Percentiles rank a stretch among this genome's conserved stretches.
These are phyloP conservation scores for Protonibea diacanthus DNA, from an alignment of 2,797 vertebrate genomes.

Conservation along the genomic window DNA sequence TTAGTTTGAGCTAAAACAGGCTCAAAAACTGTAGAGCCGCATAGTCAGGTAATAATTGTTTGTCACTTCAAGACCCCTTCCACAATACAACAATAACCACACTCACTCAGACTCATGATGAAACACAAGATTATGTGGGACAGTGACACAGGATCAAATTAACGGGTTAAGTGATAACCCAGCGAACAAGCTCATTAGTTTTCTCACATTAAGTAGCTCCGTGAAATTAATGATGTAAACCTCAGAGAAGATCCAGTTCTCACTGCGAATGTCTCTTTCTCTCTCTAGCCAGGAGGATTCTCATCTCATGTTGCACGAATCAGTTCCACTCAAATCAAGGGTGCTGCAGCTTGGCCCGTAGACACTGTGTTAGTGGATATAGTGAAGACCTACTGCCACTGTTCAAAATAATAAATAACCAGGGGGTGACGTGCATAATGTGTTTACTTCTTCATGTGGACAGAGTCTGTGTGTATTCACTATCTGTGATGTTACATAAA, in stretches of 20 bases:
- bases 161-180: not conserved
- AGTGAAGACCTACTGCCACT: slow-evolving; percentile 23
- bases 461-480: not conserved
- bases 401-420: slow-evolving; percentile 28
- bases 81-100: not conserved
- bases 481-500: not conserved
- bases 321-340: slow-evolving; percentile 37
- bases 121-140: not conserved
- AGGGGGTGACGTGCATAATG: slow-evolving; percentile 7
- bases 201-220: not conserved
- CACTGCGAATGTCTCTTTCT: not conserved
- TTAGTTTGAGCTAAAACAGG: not conserved
- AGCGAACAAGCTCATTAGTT: not conserved
- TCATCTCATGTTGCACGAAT: slow-evolving; percentile 31
- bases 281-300: not conserved
- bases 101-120: not conserved
- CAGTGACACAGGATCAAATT: not conserved
- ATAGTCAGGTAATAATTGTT: not conserved
- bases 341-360: slow-evolving; percentile 12
- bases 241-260: not conserved
- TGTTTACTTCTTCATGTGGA: not conserved
- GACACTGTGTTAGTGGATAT: not conserved
- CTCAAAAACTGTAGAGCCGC: not conserved
- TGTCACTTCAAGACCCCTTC: not conserved
- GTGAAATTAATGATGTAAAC: not conserved